Base-by-base conservation (phyloP, 2,888 invertebrate genomes). In the Amiota mariae region DNA sequence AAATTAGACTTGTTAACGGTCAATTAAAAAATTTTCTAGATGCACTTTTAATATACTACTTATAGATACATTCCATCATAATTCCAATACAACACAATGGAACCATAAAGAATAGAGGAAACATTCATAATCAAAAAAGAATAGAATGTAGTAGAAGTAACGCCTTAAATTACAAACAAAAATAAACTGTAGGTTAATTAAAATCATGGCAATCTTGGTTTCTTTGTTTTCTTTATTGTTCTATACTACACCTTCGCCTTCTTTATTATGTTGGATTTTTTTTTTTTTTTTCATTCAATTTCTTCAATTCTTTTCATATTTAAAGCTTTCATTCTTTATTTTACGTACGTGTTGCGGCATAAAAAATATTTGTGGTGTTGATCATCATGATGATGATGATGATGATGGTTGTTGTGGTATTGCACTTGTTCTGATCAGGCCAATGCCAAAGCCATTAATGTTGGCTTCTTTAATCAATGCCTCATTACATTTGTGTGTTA, bases 401-500 rank as follows among this genome's bases (percentile, higher is more conserved):
- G n/a, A 51, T n/a, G 51, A 13, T n/a, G 51, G n/a, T 51, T 6
- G 51, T 51, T 51, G n/a, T 36, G 54, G n/a, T n/a, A 12, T 51
- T 51, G 54, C 36, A 36, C 36, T n/a, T 51, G 54, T 12, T n/a
- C 8, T 51, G 54, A 51, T n/a, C 54, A 51, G 54, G 36, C 36
- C 36, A 36, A 36, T 36, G 36, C 36, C 36, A 36, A 6, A 2
- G 36, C 6, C 36, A 36, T 36, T 36, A 36, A 36, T 36, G 36
- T 51, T 51, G 12, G 54, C 8, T 51, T 36, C 36, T 36, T 66
- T 56, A 67, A 71, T 66, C 80, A 83, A 82, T 81, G 85, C 82
- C 81, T 86, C 84, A 85, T 86, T 86, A 85, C 82, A 78, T 85
- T 86, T 85, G 76, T 85, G 86, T 85, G 86, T 85, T 83, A 85